A percentile compares a stretch with the other conserved stretches of the same genome.
These are phyloP conservation scores for Oplegnathus fasciatus DNA, from an alignment of 2,113 vertebrate species.

Conservation along the genomic window DNA sequence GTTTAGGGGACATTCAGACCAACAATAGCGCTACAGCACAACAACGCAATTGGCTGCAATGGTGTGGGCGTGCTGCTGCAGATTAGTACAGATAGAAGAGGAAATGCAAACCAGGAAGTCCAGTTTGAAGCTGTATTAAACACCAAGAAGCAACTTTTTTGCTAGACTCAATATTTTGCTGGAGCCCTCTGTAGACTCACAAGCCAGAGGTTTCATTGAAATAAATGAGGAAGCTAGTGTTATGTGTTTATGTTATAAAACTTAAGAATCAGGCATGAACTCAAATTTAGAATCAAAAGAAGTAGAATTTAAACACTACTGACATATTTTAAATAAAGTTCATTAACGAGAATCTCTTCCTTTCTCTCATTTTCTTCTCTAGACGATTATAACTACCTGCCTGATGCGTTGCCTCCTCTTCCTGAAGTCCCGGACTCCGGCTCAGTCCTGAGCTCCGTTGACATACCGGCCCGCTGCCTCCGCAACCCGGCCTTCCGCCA, in stretches of 20 bases:
- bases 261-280: neutral
- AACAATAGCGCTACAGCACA: neutral
- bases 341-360: neutral
- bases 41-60: neutral
- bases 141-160: neutral
- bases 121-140: neutral
- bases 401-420: constrained; percentile 87
- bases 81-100: neutral
- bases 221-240: neutral
- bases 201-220: neutral
- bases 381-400: constrained; percentile 90
- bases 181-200: neutral
- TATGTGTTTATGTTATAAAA: neutral
- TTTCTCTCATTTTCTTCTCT: constrained; percentile 15
- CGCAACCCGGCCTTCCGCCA: constrained; percentile 78
- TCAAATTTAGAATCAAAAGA: neutral
- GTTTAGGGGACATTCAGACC: neutral
- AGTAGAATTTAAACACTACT: neutral
- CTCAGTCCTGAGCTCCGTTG: constrained; percentile 80
- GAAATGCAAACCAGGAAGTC: neutral
- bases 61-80: constrained; percentile 1
- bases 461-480: constrained; percentile 81
- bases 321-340: neutral
- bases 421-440: constrained; percentile 83
- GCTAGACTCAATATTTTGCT: neutral